A percentile compares a stretch with the other conserved stretches of the same genome.
Conservation (phyloP, 1,140 invertebrate genomes). For the Homalodisca vitripennis region DNA sequence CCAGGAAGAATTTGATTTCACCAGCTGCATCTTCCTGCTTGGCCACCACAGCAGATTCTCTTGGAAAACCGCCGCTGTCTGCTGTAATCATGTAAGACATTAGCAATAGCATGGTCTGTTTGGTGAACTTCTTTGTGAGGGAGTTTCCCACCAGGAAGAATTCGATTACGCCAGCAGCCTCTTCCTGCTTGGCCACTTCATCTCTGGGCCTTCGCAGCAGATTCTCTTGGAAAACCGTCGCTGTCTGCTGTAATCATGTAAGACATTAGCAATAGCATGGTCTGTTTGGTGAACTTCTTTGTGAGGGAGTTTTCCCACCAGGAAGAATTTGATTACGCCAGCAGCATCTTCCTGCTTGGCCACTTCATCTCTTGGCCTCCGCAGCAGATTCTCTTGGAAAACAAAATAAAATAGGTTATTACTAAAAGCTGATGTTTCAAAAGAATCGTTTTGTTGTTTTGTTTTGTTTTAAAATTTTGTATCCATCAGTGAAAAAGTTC, state of each 20-base stretch:
- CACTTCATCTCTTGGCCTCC: conserved; percentile 82
- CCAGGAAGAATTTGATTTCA: background rate
- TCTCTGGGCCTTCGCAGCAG: conserved; percentile 68
- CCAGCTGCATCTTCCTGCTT: conserved; percentile 74
- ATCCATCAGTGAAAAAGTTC: too few species aligned
- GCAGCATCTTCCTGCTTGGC: conserved; percentile 82
- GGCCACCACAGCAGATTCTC: conserved; percentile 66
- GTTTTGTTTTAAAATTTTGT: too few species aligned
- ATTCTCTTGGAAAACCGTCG: background rate
- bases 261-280: background rate
- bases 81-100: conserved; percentile 65
- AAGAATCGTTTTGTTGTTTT: too few species aligned
- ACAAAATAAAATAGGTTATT: too few species aligned
- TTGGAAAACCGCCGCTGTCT: too few species aligned
- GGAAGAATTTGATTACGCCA: background rate
- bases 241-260: background rate
- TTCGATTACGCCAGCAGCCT: conserved; percentile 84
- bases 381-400: conserved; percentile 67
- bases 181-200: conserved; percentile 87
- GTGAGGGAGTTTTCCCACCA: background rate
- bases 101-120: conserved; percentile 90
- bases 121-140: conserved; percentile 76
- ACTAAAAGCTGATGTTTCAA: too few species aligned
- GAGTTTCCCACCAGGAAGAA: conserved; percentile 95
- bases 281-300: background rate